Conservation (phyloP, 2,888 invertebrate genomes). For the Stramonita haemastoma region DNA sequence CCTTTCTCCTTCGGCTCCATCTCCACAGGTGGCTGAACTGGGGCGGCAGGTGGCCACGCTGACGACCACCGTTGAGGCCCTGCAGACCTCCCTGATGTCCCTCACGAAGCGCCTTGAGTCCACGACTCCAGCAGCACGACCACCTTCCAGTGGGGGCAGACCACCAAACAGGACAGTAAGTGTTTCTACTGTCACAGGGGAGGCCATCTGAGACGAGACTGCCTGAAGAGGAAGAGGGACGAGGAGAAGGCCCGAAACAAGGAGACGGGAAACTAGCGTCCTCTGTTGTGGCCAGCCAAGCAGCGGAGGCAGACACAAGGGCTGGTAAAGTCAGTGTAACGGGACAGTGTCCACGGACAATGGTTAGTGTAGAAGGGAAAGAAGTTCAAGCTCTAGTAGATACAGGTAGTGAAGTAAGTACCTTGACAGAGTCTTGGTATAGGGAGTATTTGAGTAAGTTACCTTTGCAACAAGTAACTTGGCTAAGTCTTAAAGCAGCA, state of each 20-base stretch:
- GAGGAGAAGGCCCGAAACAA: not conserved
- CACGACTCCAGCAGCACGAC: too few relatives aligned
- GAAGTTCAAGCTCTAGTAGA: not conserved
- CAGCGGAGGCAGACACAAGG: not conserved
- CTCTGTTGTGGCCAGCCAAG: not conserved
- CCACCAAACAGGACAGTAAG: not conserved
- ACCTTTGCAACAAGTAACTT: not conserved
- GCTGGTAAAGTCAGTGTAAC: not conserved
- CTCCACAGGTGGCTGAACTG: too few relatives aligned
- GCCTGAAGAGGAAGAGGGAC: not conserved
- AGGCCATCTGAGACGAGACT: not conserved
- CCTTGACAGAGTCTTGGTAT: not conserved
- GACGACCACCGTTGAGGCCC: too few relatives aligned
- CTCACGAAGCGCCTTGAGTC: not conserved
- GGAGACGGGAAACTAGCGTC: not conserved
- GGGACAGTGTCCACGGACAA: not conserved
- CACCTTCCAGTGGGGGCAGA: not conserved
- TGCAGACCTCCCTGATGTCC: not conserved
- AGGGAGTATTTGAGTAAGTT: too few relatives aligned
- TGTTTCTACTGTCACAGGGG: not conserved
- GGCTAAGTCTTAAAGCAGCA: not conserved
- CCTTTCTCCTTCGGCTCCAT: not conserved
- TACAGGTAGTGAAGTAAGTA: not conserved
- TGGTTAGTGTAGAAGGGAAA: not conserved
- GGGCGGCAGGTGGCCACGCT: too few relatives aligned